These are phyloP conservation scores for Umimayanthus chanpuru DNA, from an alignment of 92 coral and sea anemone genomes.

Conservation along the genomic window DNA sequence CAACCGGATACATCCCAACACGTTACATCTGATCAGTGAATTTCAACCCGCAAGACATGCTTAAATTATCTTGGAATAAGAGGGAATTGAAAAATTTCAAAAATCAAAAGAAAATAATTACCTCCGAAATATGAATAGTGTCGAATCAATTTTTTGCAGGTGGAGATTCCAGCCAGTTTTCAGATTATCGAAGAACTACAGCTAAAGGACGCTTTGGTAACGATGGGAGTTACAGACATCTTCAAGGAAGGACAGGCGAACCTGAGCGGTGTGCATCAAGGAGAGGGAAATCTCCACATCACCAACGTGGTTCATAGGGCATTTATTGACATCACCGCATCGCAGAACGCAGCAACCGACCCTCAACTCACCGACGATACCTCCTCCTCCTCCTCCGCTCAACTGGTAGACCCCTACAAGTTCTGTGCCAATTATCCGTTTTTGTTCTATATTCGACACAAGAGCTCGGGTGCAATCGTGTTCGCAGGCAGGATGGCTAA, in stretches of 20 bases:
- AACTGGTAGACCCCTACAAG: slow-evolving; percentile 1
- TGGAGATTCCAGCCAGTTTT: slow-evolving; percentile 27
- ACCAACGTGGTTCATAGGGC: slow-evolving; percentile 1
- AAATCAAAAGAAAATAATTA: not conserved
- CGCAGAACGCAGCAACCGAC: not conserved
- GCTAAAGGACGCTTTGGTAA: not conserved
- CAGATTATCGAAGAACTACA: slow-evolving; percentile 31
- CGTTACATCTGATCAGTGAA: too few relatives aligned
- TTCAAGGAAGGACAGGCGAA: slow-evolving; percentile 34
- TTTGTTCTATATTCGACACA: slow-evolving; percentile 34
- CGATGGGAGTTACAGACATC: slow-evolving; percentile 28
- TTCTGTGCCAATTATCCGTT: slow-evolving; percentile 27
- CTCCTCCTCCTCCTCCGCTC: not conserved
- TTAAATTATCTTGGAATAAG: too few relatives aligned
- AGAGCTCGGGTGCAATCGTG: slow-evolving; percentile 32
- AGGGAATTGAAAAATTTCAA: not conserved
- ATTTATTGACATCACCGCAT: not conserved
- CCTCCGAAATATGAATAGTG: not conserved
- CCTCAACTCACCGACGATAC: not conserved
- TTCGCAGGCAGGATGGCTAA: slow-evolving; percentile 40
- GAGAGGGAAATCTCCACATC: slow-evolving; percentile 3
- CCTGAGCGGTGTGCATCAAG: slow-evolving; percentile 12
- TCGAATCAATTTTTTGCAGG: slow-evolving; percentile 15
- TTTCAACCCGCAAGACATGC: too few relatives aligned
- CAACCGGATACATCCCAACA: too few relatives aligned